These are phyloP conservation scores for Sebastes oblongus DNA, from an alignment of 2,797 vertebrate species.

Conservation along the genomic window DNA sequence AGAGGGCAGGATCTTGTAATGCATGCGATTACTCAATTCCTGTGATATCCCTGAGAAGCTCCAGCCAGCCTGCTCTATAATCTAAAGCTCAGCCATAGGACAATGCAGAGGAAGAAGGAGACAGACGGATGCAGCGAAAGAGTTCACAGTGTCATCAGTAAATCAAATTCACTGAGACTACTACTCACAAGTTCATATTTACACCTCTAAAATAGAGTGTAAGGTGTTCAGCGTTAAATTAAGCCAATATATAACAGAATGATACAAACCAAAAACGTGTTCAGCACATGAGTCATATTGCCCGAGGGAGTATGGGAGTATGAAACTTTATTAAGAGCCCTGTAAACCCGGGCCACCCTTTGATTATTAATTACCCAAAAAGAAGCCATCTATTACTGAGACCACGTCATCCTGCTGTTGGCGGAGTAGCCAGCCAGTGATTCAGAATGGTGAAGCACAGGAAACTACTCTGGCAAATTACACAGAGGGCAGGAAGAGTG, in stretches of 20 bases:
- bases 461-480: constrained; percentile 69
- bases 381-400: constrained; percentile 72
- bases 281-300: constrained; percentile 57
- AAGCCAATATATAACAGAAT: constrained; percentile 8
- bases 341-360: constrained; percentile 69
- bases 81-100: constrained; percentile 62
- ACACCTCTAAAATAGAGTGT: not conserved
- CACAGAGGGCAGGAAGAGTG: constrained; percentile 58
- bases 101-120: constrained; percentile 24
- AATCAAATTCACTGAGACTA: constrained; percentile 2
- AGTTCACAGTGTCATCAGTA: constrained; percentile 54
- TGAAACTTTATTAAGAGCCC: constrained; percentile 65
- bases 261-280: constrained; percentile 45
- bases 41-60: constrained; percentile 77
- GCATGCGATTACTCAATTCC: constrained; percentile 77
- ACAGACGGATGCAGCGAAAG: not conserved
- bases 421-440: constrained; percentile 63
- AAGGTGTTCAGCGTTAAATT: constrained; percentile 3
- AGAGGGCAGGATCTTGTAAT: constrained; percentile 78
- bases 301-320: constrained; percentile 45
- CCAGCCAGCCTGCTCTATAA: constrained; percentile 70
- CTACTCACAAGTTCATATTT: constrained; percentile 3
- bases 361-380: constrained; percentile 77
- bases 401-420: constrained; percentile 69
- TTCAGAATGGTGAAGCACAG: constrained; percentile 61